Evolutionary conservation across 2,113 vertebrate genomes (phyloP).

Genomic region (Pollachius pollachius): DNA sequence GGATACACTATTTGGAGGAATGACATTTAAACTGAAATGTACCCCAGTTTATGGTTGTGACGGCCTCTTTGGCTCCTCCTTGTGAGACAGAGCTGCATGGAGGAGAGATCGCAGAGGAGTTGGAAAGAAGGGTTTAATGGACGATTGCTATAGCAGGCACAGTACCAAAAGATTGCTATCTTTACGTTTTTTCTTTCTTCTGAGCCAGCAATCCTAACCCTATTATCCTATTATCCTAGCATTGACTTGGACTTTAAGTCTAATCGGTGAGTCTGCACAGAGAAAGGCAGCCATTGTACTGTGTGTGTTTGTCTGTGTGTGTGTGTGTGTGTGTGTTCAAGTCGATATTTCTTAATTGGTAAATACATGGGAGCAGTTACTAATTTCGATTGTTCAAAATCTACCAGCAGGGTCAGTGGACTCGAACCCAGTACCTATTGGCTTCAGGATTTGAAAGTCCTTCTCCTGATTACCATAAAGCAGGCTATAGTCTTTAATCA

Average conservation of each 20-base stretch:
- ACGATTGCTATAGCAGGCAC: neutral
- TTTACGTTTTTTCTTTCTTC: neutral
- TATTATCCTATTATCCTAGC: too few relatives aligned
- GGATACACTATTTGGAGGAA: too few relatives aligned
- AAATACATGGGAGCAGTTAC: constrained; percentile 26
- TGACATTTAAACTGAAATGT: too few relatives aligned
- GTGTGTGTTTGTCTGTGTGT: neutral
- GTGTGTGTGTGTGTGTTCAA: neutral
- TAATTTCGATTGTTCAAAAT: constrained; percentile 54
- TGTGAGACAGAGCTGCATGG: constrained; percentile 2
- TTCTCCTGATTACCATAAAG: neutral
- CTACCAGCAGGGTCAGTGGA: constrained; percentile 30
- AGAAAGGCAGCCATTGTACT: neutral
- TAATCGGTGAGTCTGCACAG: too few relatives aligned
- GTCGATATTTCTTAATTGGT: constrained; percentile 15
- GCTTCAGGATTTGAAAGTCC: constrained; percentile 22
- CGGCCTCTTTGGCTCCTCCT: too few relatives aligned
- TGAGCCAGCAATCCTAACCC: too few relatives aligned
- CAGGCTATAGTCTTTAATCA: neutral
- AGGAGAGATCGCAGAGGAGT: neutral
- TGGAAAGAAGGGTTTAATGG: constrained; percentile 3
- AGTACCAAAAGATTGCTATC: neutral
- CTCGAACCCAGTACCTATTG: too few relatives aligned
- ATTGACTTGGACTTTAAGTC: too few relatives aligned
- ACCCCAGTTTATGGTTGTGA: too few relatives aligned